These are phyloP conservation scores for Premnoplex brunnescens DNA, from an alignment of 2,797 vertebrate species.

Conservation along the genomic window DNA sequence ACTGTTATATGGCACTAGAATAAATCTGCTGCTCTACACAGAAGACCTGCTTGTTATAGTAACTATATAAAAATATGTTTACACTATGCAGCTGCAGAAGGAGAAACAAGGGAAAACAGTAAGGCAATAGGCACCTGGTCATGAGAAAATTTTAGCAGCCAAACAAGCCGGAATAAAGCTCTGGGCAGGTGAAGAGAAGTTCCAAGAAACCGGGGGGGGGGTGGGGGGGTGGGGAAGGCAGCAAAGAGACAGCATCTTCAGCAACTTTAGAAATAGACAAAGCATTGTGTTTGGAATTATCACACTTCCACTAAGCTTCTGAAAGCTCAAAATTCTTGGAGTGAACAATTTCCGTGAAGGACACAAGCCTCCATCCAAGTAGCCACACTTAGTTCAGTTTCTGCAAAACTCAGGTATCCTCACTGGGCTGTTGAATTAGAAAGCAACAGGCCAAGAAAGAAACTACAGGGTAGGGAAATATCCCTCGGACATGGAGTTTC, in stretches of 20 bases:
- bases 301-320: not conserved
- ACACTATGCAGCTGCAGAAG: not conserved
- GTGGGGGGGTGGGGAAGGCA: no score
- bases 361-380: fast-evolving
- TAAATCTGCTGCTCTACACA: not conserved
- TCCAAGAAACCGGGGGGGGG: not conserved
- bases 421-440: not conserved
- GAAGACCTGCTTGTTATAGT: not conserved
- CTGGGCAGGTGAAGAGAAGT: not conserved
- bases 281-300: not conserved
- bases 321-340: not conserved
- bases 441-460: not conserved
- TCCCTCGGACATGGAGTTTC: fast-evolving
- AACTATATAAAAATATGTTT: not conserved
- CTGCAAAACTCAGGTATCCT: fast-evolving
- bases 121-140: not conserved
- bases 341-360: fast-evolving
- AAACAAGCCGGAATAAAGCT: not conserved
- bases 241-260: no score
- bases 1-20: fast-evolving
- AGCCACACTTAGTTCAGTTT: not conserved
- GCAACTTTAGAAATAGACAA: no score
- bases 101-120: not conserved
- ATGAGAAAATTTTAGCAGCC: not conserved
- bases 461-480: not conserved